Base-by-base conservation (phyloP, 2,797 vertebrate species). In the Monodelphis domestica region DNA sequence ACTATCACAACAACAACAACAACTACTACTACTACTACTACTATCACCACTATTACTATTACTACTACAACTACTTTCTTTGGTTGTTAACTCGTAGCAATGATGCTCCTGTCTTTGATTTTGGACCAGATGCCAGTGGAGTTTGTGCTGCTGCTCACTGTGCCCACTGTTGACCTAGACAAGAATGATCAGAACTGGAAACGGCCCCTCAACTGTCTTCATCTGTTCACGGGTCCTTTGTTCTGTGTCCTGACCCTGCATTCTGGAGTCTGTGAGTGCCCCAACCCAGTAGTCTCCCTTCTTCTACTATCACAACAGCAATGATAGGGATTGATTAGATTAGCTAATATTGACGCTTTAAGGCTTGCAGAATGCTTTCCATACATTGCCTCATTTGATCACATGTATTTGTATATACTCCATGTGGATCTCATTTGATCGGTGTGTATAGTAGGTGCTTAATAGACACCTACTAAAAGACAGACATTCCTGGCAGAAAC, bases 161-260 rank as follows among this genome's bases (percentile, higher is more conserved):
- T 99, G 50, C 99, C 99, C 0, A 97, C 99, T 0, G 99, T 99
- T 89, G 99, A 99, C 97, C 99, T 99, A 0, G 99, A 99, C 98
- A 99, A 98, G 97, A 99, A 99, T 0, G 99, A 99, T 95, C 98
- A 95, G 95, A 99, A 99, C 98, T 99, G 99, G 99, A 99, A 98
- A 89, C 99, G 99, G 11, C 99, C 99, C 5, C 98, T 99, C 55
- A 99, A 99, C 98, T 99, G 99, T 94, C 97, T 99, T 87, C 99
- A 99, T 24, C 78, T 99, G 50, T 84, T 99, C 94, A 98, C 99
- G 28, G 98, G 98, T 93, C 99, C 99, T 1, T 87, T 99, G 94
- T 97, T 99, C 95, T 99, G 99, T 30, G 0, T 99, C 93, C 98
- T 99, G 87, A 97, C 98, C 45, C 98, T 99, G 70, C 99, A 99